Evolutionary conservation across 1,140 invertebrate genomes (phyloP).

Genomic region (Samia ricini): DNA sequence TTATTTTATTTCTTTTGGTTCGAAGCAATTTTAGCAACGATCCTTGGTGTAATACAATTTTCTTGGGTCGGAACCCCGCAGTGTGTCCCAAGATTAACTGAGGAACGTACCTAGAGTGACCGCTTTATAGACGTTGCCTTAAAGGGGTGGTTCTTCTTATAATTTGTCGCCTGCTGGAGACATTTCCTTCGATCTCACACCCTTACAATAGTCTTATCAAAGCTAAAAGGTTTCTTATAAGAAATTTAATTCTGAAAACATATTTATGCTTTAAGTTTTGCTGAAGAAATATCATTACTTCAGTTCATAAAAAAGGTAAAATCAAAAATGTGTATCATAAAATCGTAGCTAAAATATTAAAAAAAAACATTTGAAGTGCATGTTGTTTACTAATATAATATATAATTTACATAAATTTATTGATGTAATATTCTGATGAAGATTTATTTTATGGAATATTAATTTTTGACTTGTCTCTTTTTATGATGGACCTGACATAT

Average conservation of each 20-base stretch:
- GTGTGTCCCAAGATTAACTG: conserved; percentile 29
- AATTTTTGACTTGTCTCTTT: too few species aligned
- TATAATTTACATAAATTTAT: too few species aligned
- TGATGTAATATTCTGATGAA: too few species aligned
- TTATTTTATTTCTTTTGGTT: conserved; percentile 38
- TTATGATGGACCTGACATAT: too few species aligned
- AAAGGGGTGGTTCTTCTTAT: conserved; percentile 27
- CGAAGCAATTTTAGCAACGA: conserved; percentile 37
- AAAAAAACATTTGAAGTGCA: too few species aligned
- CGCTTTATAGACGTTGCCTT: conserved; percentile 36
- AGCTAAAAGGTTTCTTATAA: conserved; percentile 5
- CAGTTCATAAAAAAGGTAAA: too few species aligned
- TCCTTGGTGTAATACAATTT: conserved; percentile 40
- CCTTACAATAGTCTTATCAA: background rate
- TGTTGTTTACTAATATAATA: too few species aligned
- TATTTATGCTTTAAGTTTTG: too few species aligned
- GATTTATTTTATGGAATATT: too few species aligned
- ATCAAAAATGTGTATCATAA: too few species aligned
- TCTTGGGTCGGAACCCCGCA: conserved; percentile 27
- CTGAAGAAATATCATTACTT: too few species aligned
- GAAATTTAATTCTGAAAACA: conserved; percentile 3
- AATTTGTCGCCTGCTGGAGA: conserved; percentile 26
- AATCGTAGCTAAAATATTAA: too few species aligned
- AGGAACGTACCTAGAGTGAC: conserved; percentile 18
- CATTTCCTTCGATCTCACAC: conserved; percentile 15